Percentiles rank a stretch among this genome's conserved stretches.
phyloP scores from a whole-genome alignment of 1,140 invertebrate species.

The Lucilia sericata region DNA sequence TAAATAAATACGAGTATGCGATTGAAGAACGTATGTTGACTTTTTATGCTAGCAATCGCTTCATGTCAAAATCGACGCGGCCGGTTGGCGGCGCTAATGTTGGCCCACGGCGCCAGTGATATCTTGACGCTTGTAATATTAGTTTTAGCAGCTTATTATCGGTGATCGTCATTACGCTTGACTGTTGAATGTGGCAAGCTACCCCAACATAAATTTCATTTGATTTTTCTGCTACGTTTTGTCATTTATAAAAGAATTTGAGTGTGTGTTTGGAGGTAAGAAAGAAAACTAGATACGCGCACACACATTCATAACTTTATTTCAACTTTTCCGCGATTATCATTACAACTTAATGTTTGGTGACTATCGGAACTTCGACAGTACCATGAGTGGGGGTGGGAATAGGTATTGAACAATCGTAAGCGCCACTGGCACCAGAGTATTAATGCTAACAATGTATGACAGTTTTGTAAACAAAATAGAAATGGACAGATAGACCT shows the following conservation, averaged over 20 bases:
- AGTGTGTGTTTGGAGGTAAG: neutral
- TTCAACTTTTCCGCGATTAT: constrained; percentile 29
- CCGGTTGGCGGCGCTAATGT: constrained; percentile 65
- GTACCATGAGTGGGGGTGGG: constrained; percentile 11
- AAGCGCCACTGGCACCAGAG: constrained; percentile 40
- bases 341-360: neutral
- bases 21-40: neutral
- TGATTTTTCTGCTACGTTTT: no score
- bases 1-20: neutral
- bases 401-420: neutral
- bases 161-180: constrained; percentile 18
- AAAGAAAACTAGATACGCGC: neutral
- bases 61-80: constrained; percentile 66
- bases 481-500: neutral
- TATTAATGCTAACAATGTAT: neutral
- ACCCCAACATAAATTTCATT: constrained; percentile 13
- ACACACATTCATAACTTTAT: neutral
- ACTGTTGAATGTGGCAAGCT: neutral
- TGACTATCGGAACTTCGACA: neutral
- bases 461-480: constrained; percentile 21
- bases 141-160: constrained; percentile 42
- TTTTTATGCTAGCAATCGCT: constrained; percentile 42
- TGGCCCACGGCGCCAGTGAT: constrained; percentile 62
- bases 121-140: constrained; percentile 62
- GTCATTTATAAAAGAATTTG: no score